These are phyloP conservation scores for Adelphocoris suturalis DNA, from an alignment of 2,888 invertebrate species.

Conservation along the genomic window DNA sequence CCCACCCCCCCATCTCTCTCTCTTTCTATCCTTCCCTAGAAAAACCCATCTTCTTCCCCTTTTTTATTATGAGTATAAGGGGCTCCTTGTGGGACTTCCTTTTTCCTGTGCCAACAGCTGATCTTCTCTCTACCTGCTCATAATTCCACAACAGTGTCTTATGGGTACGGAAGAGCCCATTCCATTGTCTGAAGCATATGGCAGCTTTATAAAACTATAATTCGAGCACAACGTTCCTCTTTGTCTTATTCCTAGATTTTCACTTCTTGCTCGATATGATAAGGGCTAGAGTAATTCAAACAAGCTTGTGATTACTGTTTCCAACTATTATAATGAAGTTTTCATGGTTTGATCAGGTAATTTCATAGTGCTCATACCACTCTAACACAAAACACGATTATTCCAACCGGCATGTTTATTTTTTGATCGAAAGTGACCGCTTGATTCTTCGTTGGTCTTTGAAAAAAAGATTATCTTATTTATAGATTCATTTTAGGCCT, in stretches of 20 bases:
- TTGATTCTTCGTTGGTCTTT: too few species aligned
- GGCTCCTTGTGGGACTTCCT: constrained; percentile 37
- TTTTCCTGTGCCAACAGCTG: constrained; percentile 55
- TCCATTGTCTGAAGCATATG: constrained; percentile 31
- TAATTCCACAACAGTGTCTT: constrained; percentile 47
- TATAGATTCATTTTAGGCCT: too few species aligned
- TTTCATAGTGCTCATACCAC: too few species aligned
- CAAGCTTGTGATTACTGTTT: too few species aligned
- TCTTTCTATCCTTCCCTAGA: background rate
- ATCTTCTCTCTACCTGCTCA: constrained; percentile 33
- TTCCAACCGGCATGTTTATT: too few species aligned
- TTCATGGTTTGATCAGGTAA: too few species aligned
- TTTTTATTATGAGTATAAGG: constrained; percentile 12
- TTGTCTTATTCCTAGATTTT: background rate
- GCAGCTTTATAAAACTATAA: background rate
- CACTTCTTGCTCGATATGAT: too few species aligned
- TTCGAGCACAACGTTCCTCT: background rate
- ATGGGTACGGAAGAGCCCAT: constrained; percentile 13
- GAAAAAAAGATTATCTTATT: too few species aligned
- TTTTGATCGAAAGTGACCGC: too few species aligned
- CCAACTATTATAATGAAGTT: too few species aligned
- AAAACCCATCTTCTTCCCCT: constrained; percentile 35
- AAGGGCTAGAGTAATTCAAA: too few species aligned
- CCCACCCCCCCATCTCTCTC: background rate
- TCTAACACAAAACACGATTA: too few species aligned